A percentile compares a stretch with the other conserved stretches of the same genome.
These are phyloP conservation scores for Papilio polytes DNA, from an alignment of 1,140 invertebrate species.

Conservation along the genomic window DNA sequence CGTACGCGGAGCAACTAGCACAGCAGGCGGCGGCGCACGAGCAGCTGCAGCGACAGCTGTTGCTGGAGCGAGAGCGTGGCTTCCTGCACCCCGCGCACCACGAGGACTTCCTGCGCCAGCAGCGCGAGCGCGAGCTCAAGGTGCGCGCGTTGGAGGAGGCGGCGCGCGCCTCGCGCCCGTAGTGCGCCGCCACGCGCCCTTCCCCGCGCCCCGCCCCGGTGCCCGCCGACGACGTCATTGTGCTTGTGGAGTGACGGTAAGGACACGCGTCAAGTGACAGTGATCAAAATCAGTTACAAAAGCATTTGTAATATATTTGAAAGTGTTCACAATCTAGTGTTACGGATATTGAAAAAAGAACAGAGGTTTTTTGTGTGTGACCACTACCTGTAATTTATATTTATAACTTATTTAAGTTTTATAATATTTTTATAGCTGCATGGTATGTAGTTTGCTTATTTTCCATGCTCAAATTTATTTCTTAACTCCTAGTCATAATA, in stretches of 20 bases:
- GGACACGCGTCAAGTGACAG: slow-evolving; percentile 41
- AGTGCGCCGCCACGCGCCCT: slow-evolving; percentile 59
- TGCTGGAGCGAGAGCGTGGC: slow-evolving; percentile 91
- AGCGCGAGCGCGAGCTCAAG: slow-evolving; percentile 93
- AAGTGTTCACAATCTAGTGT: slow-evolving; percentile 64
- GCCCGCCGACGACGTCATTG: slow-evolving; percentile 56
- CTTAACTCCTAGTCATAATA: slow-evolving; percentile 81
- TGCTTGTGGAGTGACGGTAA: slow-evolving; percentile 62
- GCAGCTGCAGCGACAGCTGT: slow-evolving; percentile 92
- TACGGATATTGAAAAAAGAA: slow-evolving; percentile 50
- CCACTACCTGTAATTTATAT: slow-evolving; percentile 77
- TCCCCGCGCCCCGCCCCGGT: slow-evolving; percentile 51
- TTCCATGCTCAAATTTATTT: slow-evolving; percentile 83
- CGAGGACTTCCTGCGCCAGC: slow-evolving; percentile 91
- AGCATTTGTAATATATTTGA: slow-evolving; percentile 53
- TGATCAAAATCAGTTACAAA: slow-evolving; percentile 27
- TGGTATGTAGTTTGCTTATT: slow-evolving; percentile 79
- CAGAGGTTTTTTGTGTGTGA: slow-evolving; percentile 64
- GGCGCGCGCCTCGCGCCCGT: slow-evolving; percentile 89
- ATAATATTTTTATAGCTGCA: slow-evolving; percentile 81
- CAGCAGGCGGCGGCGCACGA: slow-evolving; percentile 93
- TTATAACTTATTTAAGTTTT: slow-evolving; percentile 78
- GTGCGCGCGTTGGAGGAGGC: slow-evolving; percentile 93
- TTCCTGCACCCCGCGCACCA: slow-evolving; percentile 88
- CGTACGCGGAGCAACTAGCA: slow-evolving; percentile 92